Conservation (phyloP, 1,140 invertebrate genomes). For the Tetragnatha versicolor region DNA sequence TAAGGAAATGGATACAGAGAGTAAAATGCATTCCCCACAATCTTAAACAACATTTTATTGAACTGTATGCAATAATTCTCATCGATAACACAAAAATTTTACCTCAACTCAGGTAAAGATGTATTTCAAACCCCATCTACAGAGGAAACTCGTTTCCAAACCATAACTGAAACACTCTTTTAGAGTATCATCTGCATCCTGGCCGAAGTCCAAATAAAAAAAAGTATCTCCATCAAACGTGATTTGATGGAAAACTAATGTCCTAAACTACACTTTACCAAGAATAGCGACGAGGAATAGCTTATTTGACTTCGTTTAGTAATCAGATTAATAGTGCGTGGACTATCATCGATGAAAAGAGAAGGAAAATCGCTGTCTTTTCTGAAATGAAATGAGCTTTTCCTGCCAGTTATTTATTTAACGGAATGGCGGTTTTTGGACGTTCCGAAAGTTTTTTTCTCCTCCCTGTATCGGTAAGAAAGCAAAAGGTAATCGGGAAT, state of each 20-base stretch:
- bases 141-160: no score
- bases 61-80: no score
- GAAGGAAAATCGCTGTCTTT: not conserved
- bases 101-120: no score
- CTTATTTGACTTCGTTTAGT: not conserved
- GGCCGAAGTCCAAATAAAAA: not conserved
- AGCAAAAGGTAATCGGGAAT: not conserved
- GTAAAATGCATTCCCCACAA: no score
- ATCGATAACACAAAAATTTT: no score
- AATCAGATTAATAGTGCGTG: conserved; percentile 7
- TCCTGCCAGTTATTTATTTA: conserved; percentile 3
- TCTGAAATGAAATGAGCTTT: not conserved
- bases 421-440: not conserved
- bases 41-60: no score
- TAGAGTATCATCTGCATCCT: not conserved
- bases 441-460: not conserved
- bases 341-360: not conserved
- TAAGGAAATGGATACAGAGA: no score
- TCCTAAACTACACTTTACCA: not conserved
- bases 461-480: not conserved
- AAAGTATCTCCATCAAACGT: not conserved
- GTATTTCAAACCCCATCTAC: no score
- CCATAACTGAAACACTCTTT: not conserved
- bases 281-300: conserved; percentile 1
- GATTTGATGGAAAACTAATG: conserved; percentile 24